phyloP scores from a whole-genome alignment of 2,888 invertebrate species.

The Polydrusus cervinus region DNA sequence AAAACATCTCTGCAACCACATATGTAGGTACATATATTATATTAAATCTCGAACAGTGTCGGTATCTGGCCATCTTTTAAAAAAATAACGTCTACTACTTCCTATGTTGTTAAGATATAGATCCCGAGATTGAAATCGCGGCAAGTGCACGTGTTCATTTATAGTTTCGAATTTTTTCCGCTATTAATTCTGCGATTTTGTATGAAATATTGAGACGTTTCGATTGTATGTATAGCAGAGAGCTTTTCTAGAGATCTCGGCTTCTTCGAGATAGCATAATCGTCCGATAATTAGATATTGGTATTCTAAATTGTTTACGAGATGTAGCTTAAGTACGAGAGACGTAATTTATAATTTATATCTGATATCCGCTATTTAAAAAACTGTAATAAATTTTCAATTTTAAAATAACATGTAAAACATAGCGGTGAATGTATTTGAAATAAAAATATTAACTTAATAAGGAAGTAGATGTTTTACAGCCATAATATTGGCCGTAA shows the following conservation, averaged over 20 bases:
- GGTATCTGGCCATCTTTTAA: conserved; percentile 24
- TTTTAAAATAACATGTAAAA: not conserved
- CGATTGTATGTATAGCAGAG: conserved; percentile 31
- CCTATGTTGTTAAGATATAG: conserved; percentile 36
- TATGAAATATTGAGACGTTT: conserved; percentile 33
- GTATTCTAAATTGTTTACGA: conserved; percentile 9
- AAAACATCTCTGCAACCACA: too few relatives aligned
- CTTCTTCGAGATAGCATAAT: conserved; percentile 27
- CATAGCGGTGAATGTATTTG: too few relatives aligned
- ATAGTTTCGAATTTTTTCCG: conserved; percentile 12
- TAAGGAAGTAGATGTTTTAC: too few relatives aligned
- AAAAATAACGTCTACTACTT: conserved; percentile 18
- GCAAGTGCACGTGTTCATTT: conserved; percentile 34
- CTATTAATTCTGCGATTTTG: conserved; percentile 12
- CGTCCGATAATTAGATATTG: conserved; percentile 26
- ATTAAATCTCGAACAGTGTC: conserved; percentile 11
- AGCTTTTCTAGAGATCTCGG: not conserved
- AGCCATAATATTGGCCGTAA: too few relatives aligned
- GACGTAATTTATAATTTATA: conserved; percentile 4
- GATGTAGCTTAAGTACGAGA: not conserved
- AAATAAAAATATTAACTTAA: too few relatives aligned
- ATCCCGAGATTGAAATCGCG: conserved; percentile 26
- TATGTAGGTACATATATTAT: conserved; percentile 7
- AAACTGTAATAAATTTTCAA: not conserved
- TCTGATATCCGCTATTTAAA: not conserved